phyloP scores from a whole-genome alignment of 2,113 vertebrate species.

The Bambusicola thoracicus region DNA sequence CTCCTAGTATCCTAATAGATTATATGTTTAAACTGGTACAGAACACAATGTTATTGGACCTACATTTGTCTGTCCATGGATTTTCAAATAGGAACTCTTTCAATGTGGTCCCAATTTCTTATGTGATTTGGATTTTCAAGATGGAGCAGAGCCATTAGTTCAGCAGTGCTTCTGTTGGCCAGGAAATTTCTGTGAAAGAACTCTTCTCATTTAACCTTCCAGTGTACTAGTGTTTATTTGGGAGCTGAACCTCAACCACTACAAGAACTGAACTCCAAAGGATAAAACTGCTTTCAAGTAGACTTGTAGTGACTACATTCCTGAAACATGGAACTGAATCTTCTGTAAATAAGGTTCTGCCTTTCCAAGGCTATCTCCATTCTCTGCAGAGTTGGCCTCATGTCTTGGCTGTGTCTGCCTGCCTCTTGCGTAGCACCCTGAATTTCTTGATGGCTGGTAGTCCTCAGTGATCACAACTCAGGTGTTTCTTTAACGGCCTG shows the following conservation, averaged over 20 bases:
- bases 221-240: not conserved
- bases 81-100: not conserved
- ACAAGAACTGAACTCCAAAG: not conserved
- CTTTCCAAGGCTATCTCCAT: not conserved
- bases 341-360: not conserved
- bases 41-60: accelerated
- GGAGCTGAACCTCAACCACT: not conserved
- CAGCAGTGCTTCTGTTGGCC: not conserved
- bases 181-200: not conserved
- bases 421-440: not conserved
- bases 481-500: not conserved
- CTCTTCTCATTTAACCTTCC: not conserved
- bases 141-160: not conserved
- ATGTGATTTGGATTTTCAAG: not conserved
- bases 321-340: not conserved
- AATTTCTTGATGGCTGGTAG: not conserved
- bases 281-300: not conserved
- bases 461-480: not conserved
- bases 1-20: not conserved
- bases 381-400: not conserved
- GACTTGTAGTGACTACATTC: not conserved
- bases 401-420: not conserved
- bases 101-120: not conserved
- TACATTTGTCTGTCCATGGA: accelerated
- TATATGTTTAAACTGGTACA: not conserved